Percentiles rank a stretch among this genome's conserved stretches.
Evolutionary conservation across 2,113 vertebrate species (phyloP).

Genomic region (Laticauda laticaudata): DNA sequence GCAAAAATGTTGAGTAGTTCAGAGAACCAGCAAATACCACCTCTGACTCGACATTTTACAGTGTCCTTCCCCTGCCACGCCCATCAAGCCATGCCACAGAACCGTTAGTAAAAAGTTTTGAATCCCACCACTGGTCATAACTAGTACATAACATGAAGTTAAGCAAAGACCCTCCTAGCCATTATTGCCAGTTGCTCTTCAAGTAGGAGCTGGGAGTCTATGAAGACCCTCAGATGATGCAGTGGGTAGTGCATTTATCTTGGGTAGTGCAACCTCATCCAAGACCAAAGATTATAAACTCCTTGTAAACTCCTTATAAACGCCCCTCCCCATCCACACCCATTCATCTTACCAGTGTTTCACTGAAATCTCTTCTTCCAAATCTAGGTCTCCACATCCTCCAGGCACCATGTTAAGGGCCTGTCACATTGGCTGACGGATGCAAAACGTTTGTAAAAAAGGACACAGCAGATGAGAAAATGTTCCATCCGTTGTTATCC

Average conservation of each 20-base stretch:
- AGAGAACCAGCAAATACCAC: no score
- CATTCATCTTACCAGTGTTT: background rate
- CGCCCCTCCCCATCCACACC: background rate
- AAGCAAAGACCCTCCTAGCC: background rate
- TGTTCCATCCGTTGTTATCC: no score
- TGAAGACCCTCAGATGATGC: background rate
- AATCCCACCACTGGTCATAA: no score
- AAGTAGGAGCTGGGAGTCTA: background rate
- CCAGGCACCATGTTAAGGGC: background rate
- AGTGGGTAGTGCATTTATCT: background rate
- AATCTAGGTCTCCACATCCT: background rate
- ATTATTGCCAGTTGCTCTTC: background rate
- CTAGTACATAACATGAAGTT: background rate
- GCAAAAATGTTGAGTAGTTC: no score
- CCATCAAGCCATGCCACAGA: no score
- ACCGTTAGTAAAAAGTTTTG: no score
- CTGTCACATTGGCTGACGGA: no score
- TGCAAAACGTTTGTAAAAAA: no score
- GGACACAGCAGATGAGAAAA: no score
- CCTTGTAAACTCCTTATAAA: background rate
- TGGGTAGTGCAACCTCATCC: background rate
- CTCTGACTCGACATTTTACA: no score
- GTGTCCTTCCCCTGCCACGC: no score
- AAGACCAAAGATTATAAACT: background rate
- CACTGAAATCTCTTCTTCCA: background rate